Evolutionary conservation across 2,888 invertebrate species (phyloP), one percentile per base, ranked within the genome.

Genomic region (Diachrysia chrysitis): DNA sequence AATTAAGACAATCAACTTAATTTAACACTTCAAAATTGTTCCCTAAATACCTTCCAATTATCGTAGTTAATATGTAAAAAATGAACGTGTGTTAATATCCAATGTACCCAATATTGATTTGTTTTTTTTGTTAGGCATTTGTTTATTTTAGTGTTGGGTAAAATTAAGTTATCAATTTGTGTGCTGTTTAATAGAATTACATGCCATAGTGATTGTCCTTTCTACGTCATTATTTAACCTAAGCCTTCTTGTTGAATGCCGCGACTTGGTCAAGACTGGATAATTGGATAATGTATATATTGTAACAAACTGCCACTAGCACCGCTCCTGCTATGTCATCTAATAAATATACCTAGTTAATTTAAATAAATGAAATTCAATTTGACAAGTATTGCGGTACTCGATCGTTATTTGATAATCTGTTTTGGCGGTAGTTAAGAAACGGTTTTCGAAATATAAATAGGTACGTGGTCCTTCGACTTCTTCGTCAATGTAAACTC

Each of bases 261-360:
- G 35, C 69, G 67, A 67, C 69, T 72, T 53, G 76, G 75, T 78
- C 76, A 73, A 58, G 59, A 73, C 67, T 5, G n/a, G n/a, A n/a
- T 85, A 85, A 84, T 87, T 85, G 80, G 82, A 85, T 85, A 68
- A 83, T 68, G 65, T 74, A 57, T 42, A 66, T 72, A 73, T 73
- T 77, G 68, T 76, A 69, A 79, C 42, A 35, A 71, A 57, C 23
- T 37, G 53, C 62, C 19, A 25, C 21, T 32, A 16, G 14, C n/a
- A 55, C 48, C 35, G 19, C 35, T 25, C 42, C 57, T 74, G 21
- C 21, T 54, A 35, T 19, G n/a, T 48, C 17, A 48, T 12, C 10
- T 19, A 42, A 6, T n/a, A 42, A 42, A 0, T 0, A 16, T 37
- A 37, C 2, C 5, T 3, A 25, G 2, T 16, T 37, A 2, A 16